Evolutionary conservation across 2,888 invertebrate genomes (phyloP).

Genomic region (Nipponacmea schrenckii): DNA sequence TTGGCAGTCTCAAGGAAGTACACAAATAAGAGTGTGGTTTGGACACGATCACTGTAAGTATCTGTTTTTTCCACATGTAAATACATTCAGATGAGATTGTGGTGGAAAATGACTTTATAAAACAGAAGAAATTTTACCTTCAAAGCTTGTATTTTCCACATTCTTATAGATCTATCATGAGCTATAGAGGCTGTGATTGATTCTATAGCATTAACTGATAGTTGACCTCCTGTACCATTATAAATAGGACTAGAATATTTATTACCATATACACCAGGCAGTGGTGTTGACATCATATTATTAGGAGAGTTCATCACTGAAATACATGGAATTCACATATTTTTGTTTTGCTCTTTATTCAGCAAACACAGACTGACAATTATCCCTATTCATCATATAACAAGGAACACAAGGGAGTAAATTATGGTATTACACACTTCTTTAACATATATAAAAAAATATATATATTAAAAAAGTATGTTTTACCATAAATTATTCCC

Average conservation of each 20-base stretch:
- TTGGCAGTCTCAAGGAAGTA: no score
- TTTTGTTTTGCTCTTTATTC: no score
- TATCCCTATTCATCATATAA: no score
- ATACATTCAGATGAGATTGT: background rate
- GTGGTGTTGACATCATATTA: background rate
- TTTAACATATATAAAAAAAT: no score
- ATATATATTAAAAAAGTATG: no score
- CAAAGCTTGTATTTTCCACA: slow-evolving; percentile 60
- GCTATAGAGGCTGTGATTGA: slow-evolving; percentile 56
- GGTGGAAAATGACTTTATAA: background rate
- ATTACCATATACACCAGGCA: background rate
- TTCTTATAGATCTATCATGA: slow-evolving; percentile 55
- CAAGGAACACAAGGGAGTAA: no score
- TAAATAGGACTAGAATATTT: background rate
- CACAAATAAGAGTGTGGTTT: no score
- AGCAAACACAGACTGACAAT: no score
- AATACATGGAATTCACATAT: background rate
- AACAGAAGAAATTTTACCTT: slow-evolving; percentile 40
- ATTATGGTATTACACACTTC: no score
- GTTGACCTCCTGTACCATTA: slow-evolving; percentile 24
- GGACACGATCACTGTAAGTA: no score
- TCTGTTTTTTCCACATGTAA: no score
- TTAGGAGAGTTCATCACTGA: background rate
- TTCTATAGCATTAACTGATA: slow-evolving; percentile 45
- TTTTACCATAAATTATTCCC: no score